Conservation (phyloP, 2,113 vertebrate species). For the Xenotilapia caudafasciata region DNA sequence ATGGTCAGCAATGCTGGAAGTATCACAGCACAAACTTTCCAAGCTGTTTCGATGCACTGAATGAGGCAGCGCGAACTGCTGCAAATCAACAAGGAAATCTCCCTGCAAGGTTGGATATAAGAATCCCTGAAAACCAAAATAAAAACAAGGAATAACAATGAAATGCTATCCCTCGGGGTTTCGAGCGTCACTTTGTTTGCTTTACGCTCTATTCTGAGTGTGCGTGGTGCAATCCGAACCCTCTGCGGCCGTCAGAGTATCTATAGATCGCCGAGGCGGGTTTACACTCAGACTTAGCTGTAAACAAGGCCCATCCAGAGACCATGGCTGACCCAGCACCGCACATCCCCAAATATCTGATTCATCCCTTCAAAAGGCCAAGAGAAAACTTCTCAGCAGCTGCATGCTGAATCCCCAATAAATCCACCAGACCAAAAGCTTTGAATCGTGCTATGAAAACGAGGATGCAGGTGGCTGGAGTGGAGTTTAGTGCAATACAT, state of each 20-base stretch:
- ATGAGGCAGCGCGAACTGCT: background rate
- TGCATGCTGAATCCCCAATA: slow-evolving; percentile 47
- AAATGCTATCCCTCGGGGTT: slow-evolving; percentile 49
- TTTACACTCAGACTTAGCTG: slow-evolving; percentile 49
- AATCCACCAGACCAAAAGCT: slow-evolving; percentile 42
- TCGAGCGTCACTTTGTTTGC: slow-evolving; percentile 56
- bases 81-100: slow-evolving; percentile 42
- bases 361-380: slow-evolving; percentile 50
- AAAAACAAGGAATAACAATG: slow-evolving; percentile 59
- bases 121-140: slow-evolving; percentile 45
- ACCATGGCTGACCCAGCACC: slow-evolving; percentile 14
- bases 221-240: slow-evolving; percentile 54
- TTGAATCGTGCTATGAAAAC: slow-evolving; percentile 42
- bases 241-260: slow-evolving; percentile 54
- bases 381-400: slow-evolving; percentile 47
- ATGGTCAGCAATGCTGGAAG: background rate
- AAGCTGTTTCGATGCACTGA: background rate
- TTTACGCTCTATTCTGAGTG: slow-evolving; percentile 65
- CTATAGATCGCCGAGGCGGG: slow-evolving; percentile 53
- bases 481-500: slow-evolving; percentile 54
- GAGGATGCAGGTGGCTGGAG: slow-evolving; percentile 62
- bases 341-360: slow-evolving; percentile 42
- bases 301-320: slow-evolving; percentile 63
- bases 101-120: background rate
- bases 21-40: background rate